Evolutionary conservation across 1,140 invertebrate genomes (phyloP).

Genomic region (Spodoptera litura): DNA sequence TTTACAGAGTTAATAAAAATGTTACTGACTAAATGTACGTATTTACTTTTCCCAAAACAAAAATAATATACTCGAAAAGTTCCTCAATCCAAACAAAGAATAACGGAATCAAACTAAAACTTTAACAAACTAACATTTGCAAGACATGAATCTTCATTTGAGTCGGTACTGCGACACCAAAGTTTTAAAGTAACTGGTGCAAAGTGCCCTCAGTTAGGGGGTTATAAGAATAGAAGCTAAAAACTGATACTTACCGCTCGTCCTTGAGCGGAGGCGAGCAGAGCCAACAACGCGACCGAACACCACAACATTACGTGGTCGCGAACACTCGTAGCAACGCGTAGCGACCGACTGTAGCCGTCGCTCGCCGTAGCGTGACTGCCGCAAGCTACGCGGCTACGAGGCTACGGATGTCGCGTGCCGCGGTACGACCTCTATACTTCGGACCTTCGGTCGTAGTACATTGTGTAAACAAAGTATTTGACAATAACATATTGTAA

Average conservation of each 20-base stretch:
- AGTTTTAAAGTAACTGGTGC: slow-evolving; percentile 17
- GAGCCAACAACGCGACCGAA: slow-evolving; percentile 72
- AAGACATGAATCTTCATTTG: background rate
- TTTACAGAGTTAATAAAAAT: no score
- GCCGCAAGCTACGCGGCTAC: slow-evolving; percentile 69
- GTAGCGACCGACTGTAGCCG: slow-evolving; percentile 64
- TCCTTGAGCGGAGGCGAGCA: slow-evolving; percentile 79
- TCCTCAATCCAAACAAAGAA: no score
- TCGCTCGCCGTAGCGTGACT: slow-evolving; percentile 75
- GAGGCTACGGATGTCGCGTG: slow-evolving; percentile 58
- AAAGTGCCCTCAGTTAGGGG: background rate
- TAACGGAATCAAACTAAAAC: no score
- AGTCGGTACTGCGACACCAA: slow-evolving; percentile 5
- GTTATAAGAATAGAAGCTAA: slow-evolving; percentile 50
- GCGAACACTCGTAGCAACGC: slow-evolving; percentile 62
- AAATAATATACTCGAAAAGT: no score
- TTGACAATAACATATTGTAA: slow-evolving; percentile 71
- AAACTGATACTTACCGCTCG: slow-evolving; percentile 77
- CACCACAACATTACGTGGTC: slow-evolving; percentile 78
- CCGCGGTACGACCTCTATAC: slow-evolving; percentile 59
- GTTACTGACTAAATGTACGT: no score
- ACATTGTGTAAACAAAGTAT: slow-evolving; percentile 83
- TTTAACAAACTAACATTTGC: background rate
- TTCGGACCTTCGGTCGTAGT: slow-evolving; percentile 63
- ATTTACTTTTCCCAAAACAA: no score